Evolutionary conservation across 2,888 invertebrate species (phyloP).

Genomic region (Trypoxylon attenuatum): DNA sequence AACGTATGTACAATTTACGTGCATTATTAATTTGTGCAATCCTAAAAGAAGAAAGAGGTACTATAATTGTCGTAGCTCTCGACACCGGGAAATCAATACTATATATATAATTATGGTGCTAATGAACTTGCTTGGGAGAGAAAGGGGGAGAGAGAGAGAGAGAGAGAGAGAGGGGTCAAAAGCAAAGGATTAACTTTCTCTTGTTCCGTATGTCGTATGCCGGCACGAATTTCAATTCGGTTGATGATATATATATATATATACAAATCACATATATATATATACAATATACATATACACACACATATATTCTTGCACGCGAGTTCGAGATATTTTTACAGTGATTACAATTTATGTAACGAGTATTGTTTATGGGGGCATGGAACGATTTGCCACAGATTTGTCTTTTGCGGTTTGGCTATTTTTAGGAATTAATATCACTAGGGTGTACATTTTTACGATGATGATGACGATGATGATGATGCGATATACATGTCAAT

Average conservation of each 20-base stretch:
- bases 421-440: conserved; percentile 57
- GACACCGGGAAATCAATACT: conserved; percentile 1
- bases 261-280: conserved; percentile 25
- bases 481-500: conserved; percentile 45
- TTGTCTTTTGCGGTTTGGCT: conserved; percentile 34
- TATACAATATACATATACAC: conserved; percentile 26
- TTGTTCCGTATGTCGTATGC: conserved; percentile 19
- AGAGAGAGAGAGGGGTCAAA: conserved; percentile 22
- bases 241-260: conserved; percentile 23
- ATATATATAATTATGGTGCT: conserved; percentile 41
- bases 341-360: conserved; percentile 21
- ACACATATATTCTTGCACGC: conserved; percentile 31
- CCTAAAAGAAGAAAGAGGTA: conserved; percentile 4
- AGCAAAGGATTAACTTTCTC: conserved; percentile 16
- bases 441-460: conserved; percentile 56
- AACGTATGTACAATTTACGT: conserved; percentile 19
- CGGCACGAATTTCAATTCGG: conserved; percentile 21
- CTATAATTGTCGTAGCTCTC: conserved; percentile 3
- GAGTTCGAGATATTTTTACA: conserved; percentile 39
- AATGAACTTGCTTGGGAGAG: conserved; percentile 42
- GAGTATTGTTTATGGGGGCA: conserved; percentile 30
- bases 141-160: too few relatives aligned
- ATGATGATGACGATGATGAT: too few relatives aligned
- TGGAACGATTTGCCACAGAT: conserved; percentile 53
- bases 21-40: conserved; percentile 37